Conservation (phyloP, 2,888 invertebrate genomes). For the Macaria notata region DNA sequence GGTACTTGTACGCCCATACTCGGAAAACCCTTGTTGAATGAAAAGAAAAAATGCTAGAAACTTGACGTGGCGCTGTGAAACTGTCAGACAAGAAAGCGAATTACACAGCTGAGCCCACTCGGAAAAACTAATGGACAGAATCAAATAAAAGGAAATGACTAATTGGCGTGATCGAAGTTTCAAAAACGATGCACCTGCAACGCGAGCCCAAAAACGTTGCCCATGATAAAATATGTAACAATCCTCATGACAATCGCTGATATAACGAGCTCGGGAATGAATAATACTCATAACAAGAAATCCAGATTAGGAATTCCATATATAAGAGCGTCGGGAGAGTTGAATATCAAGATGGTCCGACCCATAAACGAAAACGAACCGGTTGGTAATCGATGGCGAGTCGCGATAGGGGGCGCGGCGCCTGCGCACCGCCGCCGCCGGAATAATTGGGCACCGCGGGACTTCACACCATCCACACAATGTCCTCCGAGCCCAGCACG, state of each 20-base stretch:
- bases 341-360: constrained; percentile 54
- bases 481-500: constrained; percentile 38
- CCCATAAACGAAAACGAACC: constrained; percentile 74
- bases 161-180: constrained; percentile 37
- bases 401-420: constrained; percentile 76
- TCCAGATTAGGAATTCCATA: constrained; percentile 47
- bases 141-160: constrained; percentile 47
- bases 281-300: constrained; percentile 35
- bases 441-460: constrained; percentile 80
- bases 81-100: constrained; percentile 47
- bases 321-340: constrained; percentile 39
- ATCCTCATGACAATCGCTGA: constrained; percentile 35
- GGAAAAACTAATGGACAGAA: constrained; percentile 43
- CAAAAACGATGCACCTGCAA: constrained; percentile 18
- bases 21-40: constrained; percentile 65
- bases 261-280: constrained; percentile 31
- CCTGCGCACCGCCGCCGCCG: constrained; percentile 71
- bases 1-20: constrained; percentile 43
- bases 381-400: constrained; percentile 78
- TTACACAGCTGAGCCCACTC: constrained; percentile 34
- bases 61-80: constrained; percentile 48
- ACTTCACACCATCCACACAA: constrained; percentile 72
- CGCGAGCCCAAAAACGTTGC: constrained; percentile 18
- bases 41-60: constrained; percentile 63
- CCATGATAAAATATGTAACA: constrained; percentile 19